These are phyloP conservation scores for Microtus ochrogaster DNA, from an alignment of 2,113 vertebrate species.

Conservation along the genomic window DNA sequence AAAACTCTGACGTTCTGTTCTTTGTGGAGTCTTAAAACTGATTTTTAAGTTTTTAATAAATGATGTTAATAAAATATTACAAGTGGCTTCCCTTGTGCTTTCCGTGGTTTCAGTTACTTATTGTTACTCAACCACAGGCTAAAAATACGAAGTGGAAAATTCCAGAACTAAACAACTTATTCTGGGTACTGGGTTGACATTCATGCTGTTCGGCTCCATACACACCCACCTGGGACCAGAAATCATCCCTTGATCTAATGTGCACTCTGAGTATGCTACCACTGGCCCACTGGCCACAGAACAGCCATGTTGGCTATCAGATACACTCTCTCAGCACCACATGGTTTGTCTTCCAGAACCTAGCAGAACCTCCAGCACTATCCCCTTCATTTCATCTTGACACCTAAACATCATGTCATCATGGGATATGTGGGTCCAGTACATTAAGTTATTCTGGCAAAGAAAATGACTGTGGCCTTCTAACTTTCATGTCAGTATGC, in stretches of 20 bases:
- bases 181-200: not conserved
- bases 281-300: too few relatives aligned
- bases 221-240: not conserved
- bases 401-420: not conserved
- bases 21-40: not conserved
- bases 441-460: not conserved
- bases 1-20: not conserved
- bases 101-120: not conserved
- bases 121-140: not conserved
- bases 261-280: not conserved
- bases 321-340: not conserved
- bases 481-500: not conserved
- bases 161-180: constrained; percentile 2
- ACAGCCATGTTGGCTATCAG: too few relatives aligned
- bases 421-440: not conserved
- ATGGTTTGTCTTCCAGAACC: not conserved
- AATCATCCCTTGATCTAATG: not conserved
- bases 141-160: not conserved
- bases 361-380: too few relatives aligned
- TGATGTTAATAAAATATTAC: not conserved
- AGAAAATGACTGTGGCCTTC: not conserved
- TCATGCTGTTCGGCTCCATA: not conserved
- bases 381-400: not conserved
- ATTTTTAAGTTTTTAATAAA: not conserved
- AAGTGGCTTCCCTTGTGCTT: not conserved